Evolutionary conservation across 2,797 vertebrate species (phyloP).

Genomic region (Phaenicophaeus curvirostris): DNA sequence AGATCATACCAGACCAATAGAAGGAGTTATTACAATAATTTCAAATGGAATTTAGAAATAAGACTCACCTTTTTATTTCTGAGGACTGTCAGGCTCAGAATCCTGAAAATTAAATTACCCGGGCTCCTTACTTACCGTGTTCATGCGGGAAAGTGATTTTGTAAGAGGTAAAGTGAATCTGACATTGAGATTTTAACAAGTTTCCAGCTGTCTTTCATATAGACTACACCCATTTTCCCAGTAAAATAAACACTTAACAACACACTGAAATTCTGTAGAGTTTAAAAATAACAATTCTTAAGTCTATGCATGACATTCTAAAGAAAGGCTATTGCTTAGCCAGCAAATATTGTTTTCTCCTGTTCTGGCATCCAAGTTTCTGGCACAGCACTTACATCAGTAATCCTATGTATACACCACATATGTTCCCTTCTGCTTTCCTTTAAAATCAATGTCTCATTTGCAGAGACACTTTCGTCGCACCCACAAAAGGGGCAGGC

Average conservation of each 20-base stretch:
- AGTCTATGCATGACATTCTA: not conserved
- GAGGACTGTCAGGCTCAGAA: not conserved
- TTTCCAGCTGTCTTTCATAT: not conserved
- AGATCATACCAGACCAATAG: not conserved
- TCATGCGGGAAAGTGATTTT: not conserved
- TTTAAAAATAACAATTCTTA: not conserved
- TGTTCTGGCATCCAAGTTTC: not conserved
- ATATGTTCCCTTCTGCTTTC: not conserved
- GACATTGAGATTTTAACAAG: not conserved
- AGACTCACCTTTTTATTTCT: not conserved
- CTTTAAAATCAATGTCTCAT: not conserved
- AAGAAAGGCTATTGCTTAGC: not conserved
- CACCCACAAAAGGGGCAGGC: not conserved
- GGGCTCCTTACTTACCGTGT: not conserved
- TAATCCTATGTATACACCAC: not conserved
- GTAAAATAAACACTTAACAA: constrained; percentile 5
- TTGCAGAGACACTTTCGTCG: not conserved
- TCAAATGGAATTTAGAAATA: not conserved
- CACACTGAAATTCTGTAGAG: not conserved
- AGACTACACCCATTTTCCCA: not conserved
- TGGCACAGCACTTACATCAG: not conserved
- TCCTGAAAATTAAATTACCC: not conserved
- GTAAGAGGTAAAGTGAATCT: not conserved
- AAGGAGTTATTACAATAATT: not conserved
- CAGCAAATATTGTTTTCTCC: not conserved